phyloP scores from a whole-genome alignment of 23 tunicate species.

The Trididemnum nubilum region DNA sequence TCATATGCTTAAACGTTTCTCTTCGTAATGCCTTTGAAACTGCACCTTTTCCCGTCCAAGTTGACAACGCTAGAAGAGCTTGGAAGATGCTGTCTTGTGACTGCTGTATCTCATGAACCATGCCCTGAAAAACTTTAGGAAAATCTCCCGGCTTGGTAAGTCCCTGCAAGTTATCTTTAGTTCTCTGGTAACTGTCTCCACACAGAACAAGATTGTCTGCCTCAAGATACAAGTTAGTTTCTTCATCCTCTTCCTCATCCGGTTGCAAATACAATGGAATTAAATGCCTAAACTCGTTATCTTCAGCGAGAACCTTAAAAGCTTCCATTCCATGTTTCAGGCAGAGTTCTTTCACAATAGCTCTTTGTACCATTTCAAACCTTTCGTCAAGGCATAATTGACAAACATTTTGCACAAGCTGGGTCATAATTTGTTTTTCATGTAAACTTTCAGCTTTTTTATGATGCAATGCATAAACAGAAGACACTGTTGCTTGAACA shows the following conservation, averaged over 20 bases:
- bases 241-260: not conserved
- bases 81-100: constrained; percentile 37
- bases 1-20: not conserved
- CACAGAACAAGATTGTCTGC: constrained; percentile 12
- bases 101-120: constrained; percentile 37
- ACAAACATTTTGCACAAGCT: too few relatives aligned
- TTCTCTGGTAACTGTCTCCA: constrained; percentile 28
- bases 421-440: too few relatives aligned
- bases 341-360: constrained; percentile 26
- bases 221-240: not conserved
- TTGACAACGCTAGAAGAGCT: constrained; percentile 42
- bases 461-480: constrained; percentile 12
- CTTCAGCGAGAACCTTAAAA: constrained; percentile 17
- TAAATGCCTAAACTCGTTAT: constrained; percentile 3
- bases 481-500: too few relatives aligned
- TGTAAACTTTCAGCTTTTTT: too few relatives aligned
- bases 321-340: constrained; percentile 33
- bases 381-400: too few relatives aligned
- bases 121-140: not conserved
- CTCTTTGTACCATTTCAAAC: too few relatives aligned
- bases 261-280: constrained; percentile 32
- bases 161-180: not conserved
- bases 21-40: too few relatives aligned
- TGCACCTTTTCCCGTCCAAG: too few relatives aligned
- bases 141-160: constrained; percentile 1